phyloP scores from a whole-genome alignment of 2,113 vertebrate species.

The Oncorhynchus nerka region DNA sequence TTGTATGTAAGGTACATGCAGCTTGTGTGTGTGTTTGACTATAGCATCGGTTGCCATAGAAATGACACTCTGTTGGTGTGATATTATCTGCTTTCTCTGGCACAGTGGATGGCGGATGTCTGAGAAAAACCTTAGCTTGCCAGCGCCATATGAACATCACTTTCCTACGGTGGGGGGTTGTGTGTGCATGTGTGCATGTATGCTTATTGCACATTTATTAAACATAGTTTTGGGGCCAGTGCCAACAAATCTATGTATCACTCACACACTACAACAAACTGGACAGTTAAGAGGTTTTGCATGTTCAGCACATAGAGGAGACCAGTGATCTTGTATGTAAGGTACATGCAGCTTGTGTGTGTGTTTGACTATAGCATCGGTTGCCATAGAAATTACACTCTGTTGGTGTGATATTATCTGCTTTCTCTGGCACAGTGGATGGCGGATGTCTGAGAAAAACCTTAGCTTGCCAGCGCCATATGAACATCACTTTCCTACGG shows the following conservation, averaged over 20 bases:
- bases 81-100: background rate
- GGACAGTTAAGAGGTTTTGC: too few species aligned
- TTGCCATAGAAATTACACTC: conserved; percentile 52
- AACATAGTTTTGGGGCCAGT: too few species aligned
- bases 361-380: conserved; percentile 33
- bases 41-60: conserved; percentile 53
- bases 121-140: conserved; percentile 1
- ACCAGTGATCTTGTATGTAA: too few species aligned
- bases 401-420: conserved; percentile 20
- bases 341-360: background rate
- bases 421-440: conserved; percentile 6
- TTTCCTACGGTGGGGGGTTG: too few species aligned
- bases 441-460: background rate
- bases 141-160: background rate
- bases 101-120: conserved; percentile 1
- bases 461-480: background rate
- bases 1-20: background rate
- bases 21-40: conserved; percentile 1
- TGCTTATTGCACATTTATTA: too few species aligned
- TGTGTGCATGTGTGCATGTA: too few species aligned
- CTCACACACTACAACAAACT: too few species aligned
- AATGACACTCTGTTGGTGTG: conserved; percentile 38
- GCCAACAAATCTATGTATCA: too few species aligned
- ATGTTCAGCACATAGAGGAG: too few species aligned
- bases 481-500: too few species aligned